Evolutionary conservation across 2,888 invertebrate genomes (phyloP).

Genomic region (Griposia aprilina): DNA sequence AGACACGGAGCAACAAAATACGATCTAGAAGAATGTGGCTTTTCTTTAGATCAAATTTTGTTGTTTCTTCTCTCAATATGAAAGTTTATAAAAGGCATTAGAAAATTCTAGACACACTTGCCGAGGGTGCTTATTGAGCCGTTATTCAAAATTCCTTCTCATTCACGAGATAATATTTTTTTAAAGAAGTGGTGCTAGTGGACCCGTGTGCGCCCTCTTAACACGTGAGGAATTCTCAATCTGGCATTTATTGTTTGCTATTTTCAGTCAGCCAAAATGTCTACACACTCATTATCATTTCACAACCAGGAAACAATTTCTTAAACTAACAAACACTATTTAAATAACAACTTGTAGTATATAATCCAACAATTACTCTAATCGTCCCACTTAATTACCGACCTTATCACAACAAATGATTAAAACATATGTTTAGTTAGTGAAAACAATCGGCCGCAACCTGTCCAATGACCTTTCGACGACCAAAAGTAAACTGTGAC

Average conservation of each 20-base stretch:
- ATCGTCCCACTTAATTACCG: not conserved
- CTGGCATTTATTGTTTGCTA: conserved; percentile 25
- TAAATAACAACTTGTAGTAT: not conserved
- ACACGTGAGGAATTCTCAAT: not conserved
- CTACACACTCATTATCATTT: conserved; percentile 38
- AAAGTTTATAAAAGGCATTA: no score
- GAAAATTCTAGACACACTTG: no score
- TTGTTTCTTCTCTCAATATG: no score
- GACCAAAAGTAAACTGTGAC: conserved; percentile 87
- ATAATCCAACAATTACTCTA: not conserved
- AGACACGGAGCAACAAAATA: no score
- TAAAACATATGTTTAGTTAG: conserved; percentile 27
- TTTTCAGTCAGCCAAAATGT: conserved; percentile 18
- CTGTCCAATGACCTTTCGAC: conserved; percentile 89
- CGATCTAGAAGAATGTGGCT: no score
- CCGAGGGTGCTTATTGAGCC: no score
- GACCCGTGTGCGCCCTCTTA: no score
- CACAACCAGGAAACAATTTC: conserved; percentile 9
- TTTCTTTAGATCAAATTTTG: no score
- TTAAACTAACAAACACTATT: not conserved
- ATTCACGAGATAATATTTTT: no score
- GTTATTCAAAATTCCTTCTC: no score
- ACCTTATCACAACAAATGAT: conserved; percentile 28
- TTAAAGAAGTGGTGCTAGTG: no score
- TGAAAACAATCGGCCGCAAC: conserved; percentile 75